These are phyloP conservation scores for Eudorcas thomsonii DNA, from an alignment of 2,113 vertebrate genomes.

Conservation along the genomic window DNA sequence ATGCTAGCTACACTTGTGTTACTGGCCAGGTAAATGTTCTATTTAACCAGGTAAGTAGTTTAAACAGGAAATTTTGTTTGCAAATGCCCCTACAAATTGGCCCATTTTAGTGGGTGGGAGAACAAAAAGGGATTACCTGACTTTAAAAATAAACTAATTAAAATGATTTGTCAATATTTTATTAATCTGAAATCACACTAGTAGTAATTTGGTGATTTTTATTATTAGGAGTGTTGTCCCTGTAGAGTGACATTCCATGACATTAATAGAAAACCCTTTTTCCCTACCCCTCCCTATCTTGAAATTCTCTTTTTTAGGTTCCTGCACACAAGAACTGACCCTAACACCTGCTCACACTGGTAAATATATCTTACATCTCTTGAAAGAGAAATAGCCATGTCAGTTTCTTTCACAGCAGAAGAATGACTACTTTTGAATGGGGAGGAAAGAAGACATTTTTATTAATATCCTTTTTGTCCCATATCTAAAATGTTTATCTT, in stretches of 20 bases:
- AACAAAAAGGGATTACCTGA: background rate
- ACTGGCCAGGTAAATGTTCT: conserved; percentile 38
- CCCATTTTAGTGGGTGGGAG: conserved; percentile 48
- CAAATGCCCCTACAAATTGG: conserved; percentile 25
- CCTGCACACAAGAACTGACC: conserved; percentile 59
- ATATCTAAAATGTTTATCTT: conserved; percentile 65
- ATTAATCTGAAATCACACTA: conserved; percentile 67
- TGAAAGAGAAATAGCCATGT: conserved; percentile 44
- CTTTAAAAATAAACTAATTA: background rate
- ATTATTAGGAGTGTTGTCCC: conserved; percentile 62
- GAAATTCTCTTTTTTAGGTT: conserved; percentile 76
- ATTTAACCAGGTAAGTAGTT: conserved; percentile 82
- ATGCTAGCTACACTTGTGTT: conserved; percentile 30
- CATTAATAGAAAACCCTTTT: conserved; percentile 70
- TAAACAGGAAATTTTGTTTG: conserved; percentile 54
- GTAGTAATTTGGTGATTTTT: conserved; percentile 19
- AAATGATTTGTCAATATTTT: conserved; percentile 63
- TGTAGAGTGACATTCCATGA: conserved; percentile 49
- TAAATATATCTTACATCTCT: conserved; percentile 61
- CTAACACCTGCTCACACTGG: conserved; percentile 61
- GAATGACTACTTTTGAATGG: conserved; percentile 78
- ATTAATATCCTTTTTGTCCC: conserved; percentile 78
- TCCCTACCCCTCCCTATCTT: conserved; percentile 72
- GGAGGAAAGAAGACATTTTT: conserved; percentile 81
- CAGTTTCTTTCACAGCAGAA: conserved; percentile 73